A percentile compares a stretch with the other conserved stretches of the same genome.
phyloP scores from a whole-genome alignment of 2,888 invertebrate genomes.

The Heliconius cydno region DNA sequence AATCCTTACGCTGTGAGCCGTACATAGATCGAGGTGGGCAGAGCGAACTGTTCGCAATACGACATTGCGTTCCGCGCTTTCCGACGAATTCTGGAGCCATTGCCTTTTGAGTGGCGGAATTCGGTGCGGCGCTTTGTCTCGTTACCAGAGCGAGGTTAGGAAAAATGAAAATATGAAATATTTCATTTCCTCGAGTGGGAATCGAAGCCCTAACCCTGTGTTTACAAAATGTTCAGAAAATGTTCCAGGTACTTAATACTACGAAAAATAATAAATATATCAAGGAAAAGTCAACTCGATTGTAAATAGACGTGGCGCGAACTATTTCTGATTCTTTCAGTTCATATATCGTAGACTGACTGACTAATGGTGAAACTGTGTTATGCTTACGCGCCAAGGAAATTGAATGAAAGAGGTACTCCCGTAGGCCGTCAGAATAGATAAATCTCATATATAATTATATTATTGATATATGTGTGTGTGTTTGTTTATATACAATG shows the following conservation, averaged over 20 bases:
- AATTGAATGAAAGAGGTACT: constrained; percentile 5
- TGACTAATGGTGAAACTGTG: constrained; percentile 24
- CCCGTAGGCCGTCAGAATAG: neutral
- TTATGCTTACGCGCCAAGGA: constrained; percentile 4
- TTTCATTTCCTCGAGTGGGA: neutral
- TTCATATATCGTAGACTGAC: constrained; percentile 4
- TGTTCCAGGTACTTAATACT: neutral
- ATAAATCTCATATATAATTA: constrained; percentile 6
- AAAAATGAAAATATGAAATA: neutral
- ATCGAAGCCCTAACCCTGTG: too few relatives aligned
- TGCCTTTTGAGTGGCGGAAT: too few relatives aligned
- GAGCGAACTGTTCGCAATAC: too few relatives aligned
- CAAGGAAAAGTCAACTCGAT: neutral
- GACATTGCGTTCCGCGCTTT: too few relatives aligned
- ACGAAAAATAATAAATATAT: constrained; percentile 1
- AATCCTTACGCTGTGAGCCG: too few relatives aligned
- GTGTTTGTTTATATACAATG: neutral
- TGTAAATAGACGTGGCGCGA: neutral
- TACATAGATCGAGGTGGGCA: neutral
- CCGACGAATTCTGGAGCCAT: too few relatives aligned
- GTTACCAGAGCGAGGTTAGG: neutral
- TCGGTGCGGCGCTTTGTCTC: neutral
- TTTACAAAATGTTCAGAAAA: too few relatives aligned
- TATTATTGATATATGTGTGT: neutral
- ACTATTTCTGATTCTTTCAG: neutral